Conservation (phyloP, 2,888 invertebrate genomes). For the Archips crataeganus region DNA sequence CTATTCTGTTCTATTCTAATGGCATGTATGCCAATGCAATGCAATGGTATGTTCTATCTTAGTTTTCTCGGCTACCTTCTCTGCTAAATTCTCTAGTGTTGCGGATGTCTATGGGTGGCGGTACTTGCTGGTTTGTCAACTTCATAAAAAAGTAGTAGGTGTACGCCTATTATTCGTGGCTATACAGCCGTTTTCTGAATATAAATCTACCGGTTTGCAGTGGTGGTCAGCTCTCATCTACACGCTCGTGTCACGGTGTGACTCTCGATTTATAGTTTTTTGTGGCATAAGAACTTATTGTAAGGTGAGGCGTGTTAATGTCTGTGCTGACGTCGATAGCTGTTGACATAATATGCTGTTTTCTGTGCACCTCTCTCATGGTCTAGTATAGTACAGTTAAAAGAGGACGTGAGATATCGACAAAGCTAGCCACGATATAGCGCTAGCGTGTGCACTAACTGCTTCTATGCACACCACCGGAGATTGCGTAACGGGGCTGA, state of each 20-base stretch:
- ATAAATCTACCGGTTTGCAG: conserved; percentile 9
- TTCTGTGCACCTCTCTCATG: not conserved
- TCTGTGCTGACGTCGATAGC: not conserved
- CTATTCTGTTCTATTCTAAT: too few relatives aligned
- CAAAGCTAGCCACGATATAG: not conserved
- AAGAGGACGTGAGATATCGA: not conserved
- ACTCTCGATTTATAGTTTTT: conserved; percentile 27
- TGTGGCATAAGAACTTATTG: conserved; percentile 25
- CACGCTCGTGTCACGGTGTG: conserved; percentile 32
- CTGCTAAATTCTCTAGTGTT: too few relatives aligned
- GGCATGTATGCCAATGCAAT: too few relatives aligned
- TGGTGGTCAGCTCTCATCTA: conserved; percentile 20
- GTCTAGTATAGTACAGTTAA: not conserved
- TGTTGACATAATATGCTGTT: not conserved
- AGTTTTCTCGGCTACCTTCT: too few relatives aligned
- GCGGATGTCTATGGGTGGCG: too few relatives aligned
- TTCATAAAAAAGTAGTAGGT: too few relatives aligned
- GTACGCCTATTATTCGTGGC: too few relatives aligned
- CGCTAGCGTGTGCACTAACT: conserved; percentile 51
- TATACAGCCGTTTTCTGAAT: not conserved
- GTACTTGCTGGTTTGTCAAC: too few relatives aligned
- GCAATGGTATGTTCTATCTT: too few relatives aligned
- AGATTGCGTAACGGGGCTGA: conserved; percentile 74
- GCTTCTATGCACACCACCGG: conserved; percentile 59
- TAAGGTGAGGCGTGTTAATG: conserved; percentile 1